phyloP scores from a whole-genome alignment of 2,888 invertebrate genomes.

The Tiphia femorata region DNA sequence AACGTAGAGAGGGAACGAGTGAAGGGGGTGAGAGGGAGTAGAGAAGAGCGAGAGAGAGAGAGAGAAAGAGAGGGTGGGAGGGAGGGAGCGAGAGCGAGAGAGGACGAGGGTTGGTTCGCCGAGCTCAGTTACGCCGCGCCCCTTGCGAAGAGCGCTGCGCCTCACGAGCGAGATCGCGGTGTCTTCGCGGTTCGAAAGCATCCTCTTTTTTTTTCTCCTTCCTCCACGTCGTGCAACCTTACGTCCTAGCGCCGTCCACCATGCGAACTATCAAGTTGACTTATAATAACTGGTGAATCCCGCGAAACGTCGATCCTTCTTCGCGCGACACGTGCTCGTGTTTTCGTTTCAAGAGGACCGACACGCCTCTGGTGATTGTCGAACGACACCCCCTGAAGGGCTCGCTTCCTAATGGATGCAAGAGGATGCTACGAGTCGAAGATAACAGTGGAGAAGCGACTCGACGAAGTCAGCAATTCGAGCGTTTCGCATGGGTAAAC shows the following conservation, averaged over 20 bases:
- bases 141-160: constrained; percentile 66
- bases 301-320: background rate
- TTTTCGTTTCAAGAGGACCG: background rate
- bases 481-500: too few species aligned
- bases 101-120: constrained; percentile 52
- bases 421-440: too few species aligned
- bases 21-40: constrained; percentile 13
- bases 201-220: constrained; percentile 11
- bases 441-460: too few species aligned
- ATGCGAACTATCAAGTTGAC: background rate
- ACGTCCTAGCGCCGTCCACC: too few species aligned
- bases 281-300: too few species aligned
- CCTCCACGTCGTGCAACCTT: background rate
- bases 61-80: constrained; percentile 14
- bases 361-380: too few species aligned
- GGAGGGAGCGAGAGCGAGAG: constrained; percentile 39
- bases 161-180: constrained; percentile 43
- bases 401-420: too few species aligned
- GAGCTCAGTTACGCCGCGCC: constrained; percentile 68
- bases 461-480: too few species aligned
- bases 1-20: constrained; percentile 13
- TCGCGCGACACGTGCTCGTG: background rate
- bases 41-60: constrained; percentile 7
- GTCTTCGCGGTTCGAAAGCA: constrained; percentile 21
- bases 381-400: too few species aligned